Percentiles rank a stretch among this genome's conserved stretches.
Evolutionary conservation across 64 coral and sea anemone genomes (phyloP).

Genomic region (Montipora cactus): DNA sequence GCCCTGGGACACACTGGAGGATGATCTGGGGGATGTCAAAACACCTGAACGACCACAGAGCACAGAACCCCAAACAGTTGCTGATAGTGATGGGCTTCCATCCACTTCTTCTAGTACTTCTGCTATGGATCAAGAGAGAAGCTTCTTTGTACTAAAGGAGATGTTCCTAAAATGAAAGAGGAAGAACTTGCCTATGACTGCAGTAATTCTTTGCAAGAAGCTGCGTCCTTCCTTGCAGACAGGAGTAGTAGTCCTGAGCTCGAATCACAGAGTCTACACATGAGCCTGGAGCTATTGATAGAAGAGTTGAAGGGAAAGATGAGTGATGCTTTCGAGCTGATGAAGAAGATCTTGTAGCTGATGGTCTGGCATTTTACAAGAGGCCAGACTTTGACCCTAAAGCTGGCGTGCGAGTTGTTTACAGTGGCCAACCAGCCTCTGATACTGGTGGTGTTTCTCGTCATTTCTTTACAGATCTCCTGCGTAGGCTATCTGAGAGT

Average conservation of each 20-base stretch:
- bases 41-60: not conserved
- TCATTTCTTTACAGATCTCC: conserved; percentile 42
- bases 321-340: conserved; percentile 6
- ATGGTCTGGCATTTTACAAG: conserved; percentile 41
- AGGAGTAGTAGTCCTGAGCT: not conserved
- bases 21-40: not conserved
- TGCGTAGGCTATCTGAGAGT: conserved; percentile 29
- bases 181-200: not conserved
- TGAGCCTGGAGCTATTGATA: not conserved
- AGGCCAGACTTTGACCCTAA: conserved; percentile 19
- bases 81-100: conserved; percentile 10
- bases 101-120: not conserved
- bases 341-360: conserved; percentile 56
- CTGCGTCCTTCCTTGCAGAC: conserved; percentile 23
- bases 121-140: conserved; percentile 1
- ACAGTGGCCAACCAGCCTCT: conserved; percentile 27
- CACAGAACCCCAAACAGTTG: not conserved
- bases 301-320: not conserved
- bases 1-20: conserved; percentile 4
- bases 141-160: conserved; percentile 21
- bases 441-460: conserved; percentile 60
- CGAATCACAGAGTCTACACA: not conserved
- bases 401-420: not conserved
- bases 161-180: not conserved
- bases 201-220: conserved; percentile 14